A percentile compares a stretch with the other conserved stretches of the same genome.
These are phyloP conservation scores for Setophaga petechia DNA, from an alignment of 2,113 vertebrate genomes.

Conservation along the genomic window DNA sequence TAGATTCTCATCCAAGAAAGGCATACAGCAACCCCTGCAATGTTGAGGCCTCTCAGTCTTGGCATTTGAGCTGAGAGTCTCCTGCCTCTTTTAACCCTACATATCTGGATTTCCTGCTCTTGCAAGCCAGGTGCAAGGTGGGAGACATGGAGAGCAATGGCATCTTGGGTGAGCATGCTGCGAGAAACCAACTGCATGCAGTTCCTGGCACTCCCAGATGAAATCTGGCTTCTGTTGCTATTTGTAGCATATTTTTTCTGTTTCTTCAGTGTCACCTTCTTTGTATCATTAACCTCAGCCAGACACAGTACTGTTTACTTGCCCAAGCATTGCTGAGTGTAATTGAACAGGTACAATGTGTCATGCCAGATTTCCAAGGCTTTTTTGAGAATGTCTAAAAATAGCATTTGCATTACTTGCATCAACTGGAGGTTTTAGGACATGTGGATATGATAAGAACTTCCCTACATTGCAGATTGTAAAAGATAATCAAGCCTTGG, in stretches of 20 bases:
- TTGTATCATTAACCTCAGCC: neutral
- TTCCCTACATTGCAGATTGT: neutral
- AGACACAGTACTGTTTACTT: neutral
- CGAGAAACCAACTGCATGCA: neutral
- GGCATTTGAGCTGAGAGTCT: neutral
- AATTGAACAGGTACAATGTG: neutral
- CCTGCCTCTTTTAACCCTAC: neutral
- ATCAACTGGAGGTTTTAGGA: neutral
- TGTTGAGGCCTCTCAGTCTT: neutral
- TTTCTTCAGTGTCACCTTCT: neutral
- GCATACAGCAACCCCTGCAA: neutral
- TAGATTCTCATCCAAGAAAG: neutral
- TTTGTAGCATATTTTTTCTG: neutral
- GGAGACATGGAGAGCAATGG: neutral
- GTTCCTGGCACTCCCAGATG: neutral
- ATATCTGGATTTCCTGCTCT: neutral
- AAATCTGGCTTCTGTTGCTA: neutral
- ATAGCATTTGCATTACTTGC: neutral
- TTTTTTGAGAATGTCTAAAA: neutral
- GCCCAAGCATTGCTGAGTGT: neutral
- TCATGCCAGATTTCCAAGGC: neutral
- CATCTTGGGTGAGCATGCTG: neutral
- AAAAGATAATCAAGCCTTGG: neutral
- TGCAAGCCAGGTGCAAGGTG: neutral
- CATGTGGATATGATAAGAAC: neutral